phyloP scores from a whole-genome alignment of 1,140 invertebrate species.

The Augochlora pura region DNA sequence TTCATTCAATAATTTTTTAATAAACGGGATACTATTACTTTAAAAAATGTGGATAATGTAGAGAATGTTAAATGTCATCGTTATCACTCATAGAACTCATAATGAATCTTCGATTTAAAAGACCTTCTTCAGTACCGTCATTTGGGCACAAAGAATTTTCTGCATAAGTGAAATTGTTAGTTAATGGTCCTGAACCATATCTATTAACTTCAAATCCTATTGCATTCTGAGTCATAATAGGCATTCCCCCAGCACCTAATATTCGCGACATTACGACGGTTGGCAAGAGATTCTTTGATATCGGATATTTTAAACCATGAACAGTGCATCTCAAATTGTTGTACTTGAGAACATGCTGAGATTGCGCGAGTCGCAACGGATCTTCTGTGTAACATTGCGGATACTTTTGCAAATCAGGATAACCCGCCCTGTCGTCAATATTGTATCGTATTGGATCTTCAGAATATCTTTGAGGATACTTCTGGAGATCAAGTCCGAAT shows the following conservation, averaged over 20 bases:
- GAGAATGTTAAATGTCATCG: conserved; percentile 71
- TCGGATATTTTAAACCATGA: conserved; percentile 68
- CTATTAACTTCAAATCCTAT: conserved; percentile 75
- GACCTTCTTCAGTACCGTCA: conserved; percentile 66
- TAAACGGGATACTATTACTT: conserved; percentile 3
- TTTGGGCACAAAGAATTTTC: conserved; percentile 64
- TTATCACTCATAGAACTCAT: conserved; percentile 71
- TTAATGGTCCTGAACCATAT: conserved; percentile 73
- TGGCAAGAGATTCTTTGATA: conserved; percentile 64
- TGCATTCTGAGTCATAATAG: conserved; percentile 74
- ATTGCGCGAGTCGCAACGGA: conserved; percentile 60
- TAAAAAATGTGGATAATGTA: conserved; percentile 11
- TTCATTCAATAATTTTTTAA: conserved; percentile 4
- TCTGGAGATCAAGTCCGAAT: conserved; percentile 70
- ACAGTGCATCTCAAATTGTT: conserved; percentile 71
- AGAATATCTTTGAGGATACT: conserved; percentile 73
- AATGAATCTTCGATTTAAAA: conserved; percentile 70
- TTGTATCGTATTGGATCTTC: conserved; percentile 65
- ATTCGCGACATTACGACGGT: conserved; percentile 59
- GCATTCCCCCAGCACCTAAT: conserved; percentile 69
- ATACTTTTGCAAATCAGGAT: conserved; percentile 73
- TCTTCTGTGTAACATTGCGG: conserved; percentile 75
- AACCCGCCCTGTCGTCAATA: conserved; percentile 51
- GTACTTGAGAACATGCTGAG: conserved; percentile 69
- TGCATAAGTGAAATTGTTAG: conserved; percentile 63